Evolutionary conservation across 2,888 invertebrate genomes (phyloP).

Genomic region (Vannuccia rotundouncinata): DNA sequence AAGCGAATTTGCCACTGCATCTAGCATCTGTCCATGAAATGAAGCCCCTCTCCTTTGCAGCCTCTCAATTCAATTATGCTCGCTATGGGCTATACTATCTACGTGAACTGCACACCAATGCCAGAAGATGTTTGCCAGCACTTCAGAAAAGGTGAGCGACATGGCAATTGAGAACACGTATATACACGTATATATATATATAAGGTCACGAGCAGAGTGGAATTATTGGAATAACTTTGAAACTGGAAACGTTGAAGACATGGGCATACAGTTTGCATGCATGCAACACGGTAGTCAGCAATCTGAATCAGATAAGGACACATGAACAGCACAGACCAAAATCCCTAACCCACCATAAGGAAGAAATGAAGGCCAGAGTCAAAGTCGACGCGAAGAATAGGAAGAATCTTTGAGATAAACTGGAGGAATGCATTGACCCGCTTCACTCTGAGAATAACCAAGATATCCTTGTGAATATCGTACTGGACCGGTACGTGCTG

Average conservation of each 20-base stretch:
- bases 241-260: conserved; percentile 35
- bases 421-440: not conserved
- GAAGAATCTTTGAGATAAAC: conserved; percentile 10
- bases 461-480: conserved; percentile 32
- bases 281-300: not conserved
- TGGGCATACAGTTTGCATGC: conserved; percentile 38
- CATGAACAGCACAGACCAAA: conserved; percentile 10
- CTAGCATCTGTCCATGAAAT: too few relatives aligned
- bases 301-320: conserved; percentile 21
- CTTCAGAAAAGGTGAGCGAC: conserved; percentile 28
- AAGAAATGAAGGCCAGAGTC: conserved; percentile 19
- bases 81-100: conserved; percentile 22
- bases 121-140: conserved; percentile 14
- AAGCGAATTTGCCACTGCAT: conserved; percentile 24
- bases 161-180: conserved; percentile 29
- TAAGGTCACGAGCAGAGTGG: conserved; percentile 28
- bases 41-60: conserved; percentile 22
- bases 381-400: conserved; percentile 17
- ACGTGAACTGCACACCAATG: not conserved
- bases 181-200: too few relatives aligned
- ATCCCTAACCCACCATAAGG: conserved; percentile 10
- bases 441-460: conserved; percentile 21
- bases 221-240: conserved; percentile 41
- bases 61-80: conserved; percentile 10
- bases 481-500: conserved; percentile 19